Conservation (phyloP, 2,797 vertebrate species). For the Spea hammondii region DNA sequence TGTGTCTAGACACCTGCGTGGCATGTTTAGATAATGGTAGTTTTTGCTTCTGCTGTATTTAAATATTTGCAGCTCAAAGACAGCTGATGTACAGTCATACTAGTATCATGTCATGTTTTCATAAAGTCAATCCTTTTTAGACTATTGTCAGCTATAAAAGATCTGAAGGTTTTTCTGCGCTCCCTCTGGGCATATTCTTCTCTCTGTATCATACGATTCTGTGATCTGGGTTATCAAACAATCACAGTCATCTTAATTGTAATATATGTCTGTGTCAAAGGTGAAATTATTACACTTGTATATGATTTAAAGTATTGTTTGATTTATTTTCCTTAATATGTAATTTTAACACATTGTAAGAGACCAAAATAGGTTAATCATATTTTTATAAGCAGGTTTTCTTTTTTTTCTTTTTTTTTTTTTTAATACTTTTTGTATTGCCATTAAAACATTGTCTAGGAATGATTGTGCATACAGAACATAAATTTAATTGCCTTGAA, state of each 20-base stretch:
- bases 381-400: slow-evolving; percentile 13
- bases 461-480: slow-evolving; percentile 18
- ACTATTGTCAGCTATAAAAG: slow-evolving; percentile 41
- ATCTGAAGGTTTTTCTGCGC: slow-evolving; percentile 37
- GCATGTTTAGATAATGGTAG: slow-evolving; percentile 35
- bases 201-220: slow-evolving; percentile 27
- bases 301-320: slow-evolving; percentile 41
- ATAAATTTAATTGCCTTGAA: slow-evolving; percentile 22
- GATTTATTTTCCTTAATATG: slow-evolving; percentile 20
- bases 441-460: not conserved
- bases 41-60: slow-evolving; percentile 31
- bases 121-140: slow-evolving; percentile 44
- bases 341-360: slow-evolving; percentile 22
- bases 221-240: slow-evolving; percentile 41
- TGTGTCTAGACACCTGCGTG: slow-evolving; percentile 28
- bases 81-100: slow-evolving; percentile 31
- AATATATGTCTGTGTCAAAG: slow-evolving; percentile 45
- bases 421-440: not conserved
- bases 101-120: slow-evolving; percentile 48
- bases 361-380: not conserved
- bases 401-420: not conserved
- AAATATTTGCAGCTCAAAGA: slow-evolving; percentile 38
- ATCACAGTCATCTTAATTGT: slow-evolving; percentile 38
- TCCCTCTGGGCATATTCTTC: slow-evolving; percentile 37
- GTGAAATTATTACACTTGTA: slow-evolving; percentile 43